Conservation (phyloP, 2,113 vertebrate species). For the Leptobrachium leishanense region DNA sequence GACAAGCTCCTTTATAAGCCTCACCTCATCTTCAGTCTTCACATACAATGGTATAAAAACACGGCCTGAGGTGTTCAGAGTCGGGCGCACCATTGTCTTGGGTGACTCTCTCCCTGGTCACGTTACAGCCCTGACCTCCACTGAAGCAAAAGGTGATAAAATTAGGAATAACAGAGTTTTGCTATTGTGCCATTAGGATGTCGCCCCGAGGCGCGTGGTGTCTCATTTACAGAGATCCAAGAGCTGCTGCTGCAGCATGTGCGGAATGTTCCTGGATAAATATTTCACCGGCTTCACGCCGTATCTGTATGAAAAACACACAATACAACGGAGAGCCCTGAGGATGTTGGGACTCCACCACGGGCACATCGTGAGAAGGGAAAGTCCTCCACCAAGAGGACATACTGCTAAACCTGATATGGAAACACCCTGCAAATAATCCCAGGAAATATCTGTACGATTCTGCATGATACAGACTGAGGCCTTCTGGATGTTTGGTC, state of each 20-base stretch:
- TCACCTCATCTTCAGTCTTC: neutral
- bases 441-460: too few species aligned
- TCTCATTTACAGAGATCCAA: neutral
- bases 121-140: constrained; percentile 17
- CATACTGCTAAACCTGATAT: too few species aligned
- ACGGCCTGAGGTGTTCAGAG: neutral
- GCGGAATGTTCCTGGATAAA: neutral
- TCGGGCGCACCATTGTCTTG: neutral
- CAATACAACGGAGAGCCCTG: too few species aligned
- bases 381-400: too few species aligned
- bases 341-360: too few species aligned
- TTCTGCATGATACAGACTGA: too few species aligned
- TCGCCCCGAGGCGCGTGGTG: neutral
- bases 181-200: neutral
- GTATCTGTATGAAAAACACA: too few species aligned
- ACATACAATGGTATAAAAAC: neutral
- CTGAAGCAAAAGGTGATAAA: constrained; percentile 20
- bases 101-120: neutral
- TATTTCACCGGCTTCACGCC: constrained; percentile 4
- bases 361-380: too few species aligned
- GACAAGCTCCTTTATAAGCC: neutral
- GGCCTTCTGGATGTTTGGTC: too few species aligned
- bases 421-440: too few species aligned
- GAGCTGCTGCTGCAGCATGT: neutral
- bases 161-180: neutral